Evolutionary conservation across 1,140 invertebrate species (phyloP), one percentile per base, ranked within the genome.

Genomic region (Steinernema feltiae): DNA sequence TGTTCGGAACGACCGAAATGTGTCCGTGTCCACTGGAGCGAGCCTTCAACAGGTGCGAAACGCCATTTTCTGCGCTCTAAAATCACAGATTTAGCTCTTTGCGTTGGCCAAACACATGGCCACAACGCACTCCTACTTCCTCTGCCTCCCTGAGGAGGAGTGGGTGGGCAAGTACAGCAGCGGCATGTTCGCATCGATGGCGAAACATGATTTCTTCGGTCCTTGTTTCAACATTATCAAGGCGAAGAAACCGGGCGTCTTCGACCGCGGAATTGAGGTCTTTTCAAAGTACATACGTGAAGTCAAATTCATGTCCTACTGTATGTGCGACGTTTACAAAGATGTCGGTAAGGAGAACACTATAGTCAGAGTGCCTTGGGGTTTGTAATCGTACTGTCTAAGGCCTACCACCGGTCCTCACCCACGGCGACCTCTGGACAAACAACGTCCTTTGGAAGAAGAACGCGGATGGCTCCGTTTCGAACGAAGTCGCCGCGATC

Each of bases 51-150:
- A 41, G 35, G 35, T 41, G 35, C 7, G 18, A n/a, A n/a, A n/a
- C n/a, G n/a, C 18, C 35, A 41, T 7, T 41, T 7, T 41, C 18
- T 41, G 35, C 7, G 18, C 18, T 41, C 7, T 71, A 1, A 35
- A 71, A 21, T 30, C 30, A 30, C 30, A n/a, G n/a, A n/a, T 71
- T 35, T 29, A 2, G n/a, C 7, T 21, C 15, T 18, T 15, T 27
- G n/a, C 21, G 30, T 35, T 71, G 1, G 70, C 70, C 35, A 21
- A 35, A n/a, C 30, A 71, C 18, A 21, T 71, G 70, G 70, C 70
- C 70, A 21, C n/a, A 1, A 27, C 18, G n/a, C 70, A 71, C n/a
- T 30, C 70, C 30, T 18, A 71, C n/a, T 29, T 71, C n/a, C 70
- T 71, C 21, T 32, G 35, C 12, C n/a, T 71, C 15, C n/a, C 30